Evolutionary conservation across 1,140 invertebrate species (phyloP).

Genomic region (Euura saliciscinereae): DNA sequence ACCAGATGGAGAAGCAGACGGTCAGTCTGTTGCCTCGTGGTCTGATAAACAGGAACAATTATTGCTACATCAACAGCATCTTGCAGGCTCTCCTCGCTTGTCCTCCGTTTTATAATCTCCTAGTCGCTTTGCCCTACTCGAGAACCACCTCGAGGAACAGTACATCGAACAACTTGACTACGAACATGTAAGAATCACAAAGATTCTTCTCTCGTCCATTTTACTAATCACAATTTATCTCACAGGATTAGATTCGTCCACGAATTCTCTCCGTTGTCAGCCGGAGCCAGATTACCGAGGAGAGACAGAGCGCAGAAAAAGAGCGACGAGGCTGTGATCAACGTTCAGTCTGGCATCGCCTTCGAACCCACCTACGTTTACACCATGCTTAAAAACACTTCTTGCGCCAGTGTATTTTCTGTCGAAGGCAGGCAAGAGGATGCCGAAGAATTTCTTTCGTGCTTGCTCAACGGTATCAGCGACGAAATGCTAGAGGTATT

Average conservation of each 20-base stretch:
- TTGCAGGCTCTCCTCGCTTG: conserved; percentile 89
- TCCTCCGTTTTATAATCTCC: conserved; percentile 91
- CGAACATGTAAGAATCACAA: conserved; percentile 79
- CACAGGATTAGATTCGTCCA: conserved; percentile 70
- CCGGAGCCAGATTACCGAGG: conserved; percentile 58
- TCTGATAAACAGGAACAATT: conserved; percentile 89
- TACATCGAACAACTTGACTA: conserved; percentile 87
- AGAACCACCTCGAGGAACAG: conserved; percentile 59
- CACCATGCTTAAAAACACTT: conserved; percentile 77
- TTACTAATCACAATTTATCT: conserved; percentile 20
- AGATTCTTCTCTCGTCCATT: no score
- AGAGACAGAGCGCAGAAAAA: conserved; percentile 56
- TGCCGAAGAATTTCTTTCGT: conserved; percentile 93
- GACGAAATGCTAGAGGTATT: conserved; percentile 92
- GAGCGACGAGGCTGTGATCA: conserved; percentile 45
- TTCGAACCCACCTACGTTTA: conserved; percentile 86
- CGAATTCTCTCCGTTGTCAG: conserved; percentile 70
- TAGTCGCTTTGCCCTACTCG: conserved; percentile 73
- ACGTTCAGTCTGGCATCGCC: conserved; percentile 65
- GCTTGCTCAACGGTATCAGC: conserved; percentile 90
- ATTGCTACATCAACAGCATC: conserved; percentile 95
- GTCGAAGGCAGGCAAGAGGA: conserved; percentile 90
- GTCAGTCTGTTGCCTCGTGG: conserved; percentile 83
- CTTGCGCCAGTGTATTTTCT: conserved; percentile 71
- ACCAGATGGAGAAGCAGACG: conserved; percentile 75